Base-by-base conservation (phyloP, 37 sponge, comb jelly and placozoan species). In the Cliona cf. orientalis region DNA sequence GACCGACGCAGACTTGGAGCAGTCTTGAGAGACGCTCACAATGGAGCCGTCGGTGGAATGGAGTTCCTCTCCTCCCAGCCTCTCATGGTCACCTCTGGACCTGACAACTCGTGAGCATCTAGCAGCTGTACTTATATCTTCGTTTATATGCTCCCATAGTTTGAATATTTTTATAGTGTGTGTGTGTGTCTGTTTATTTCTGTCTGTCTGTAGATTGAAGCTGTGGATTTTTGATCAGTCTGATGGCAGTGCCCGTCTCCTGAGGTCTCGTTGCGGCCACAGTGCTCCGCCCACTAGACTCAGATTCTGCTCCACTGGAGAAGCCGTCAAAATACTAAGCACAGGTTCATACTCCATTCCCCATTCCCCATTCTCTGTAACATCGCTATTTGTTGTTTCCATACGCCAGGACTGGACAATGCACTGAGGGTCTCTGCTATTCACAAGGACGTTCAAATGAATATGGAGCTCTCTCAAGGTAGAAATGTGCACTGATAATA, bases 161-260 rank as follows among this genome's bases (percentile, higher is more conserved):
- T n/a, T n/a, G n/a, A n/a, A n/a, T n/a, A n/a, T n/a, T n/a, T n/a
- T n/a, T n/a, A n/a, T n/a, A n/a, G n/a, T n/a, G n/a, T n/a, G n/a
- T n/a, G n/a, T n/a, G n/a, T n/a, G 17, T 3, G 3, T 6, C 35
- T 39, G 37, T 37, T 72, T 22, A 39, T 36, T 7, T 29, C 68
- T 65, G 39, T 64, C 53, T 26, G 78, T 56, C 28, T 0, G 61
- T 33, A 39, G 66, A 33, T 5, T 94, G 28, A 86, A 91, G 94
- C 84, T 96, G 81, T 98, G 99, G 99, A 92, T 98, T 45, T 98
- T 98, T 56, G 99, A 98, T 78, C 91, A 93, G 74, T 82, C 99
- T 67, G 99, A 96, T 80, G 99, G 96, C 42, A 91, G 92, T 74
- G 94, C 91, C 29, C 42, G 99, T 17, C 79, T 98, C 59, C 61